phyloP scores from a whole-genome alignment of 2,113 vertebrate species.

The Oxyura jamaicensis region DNA sequence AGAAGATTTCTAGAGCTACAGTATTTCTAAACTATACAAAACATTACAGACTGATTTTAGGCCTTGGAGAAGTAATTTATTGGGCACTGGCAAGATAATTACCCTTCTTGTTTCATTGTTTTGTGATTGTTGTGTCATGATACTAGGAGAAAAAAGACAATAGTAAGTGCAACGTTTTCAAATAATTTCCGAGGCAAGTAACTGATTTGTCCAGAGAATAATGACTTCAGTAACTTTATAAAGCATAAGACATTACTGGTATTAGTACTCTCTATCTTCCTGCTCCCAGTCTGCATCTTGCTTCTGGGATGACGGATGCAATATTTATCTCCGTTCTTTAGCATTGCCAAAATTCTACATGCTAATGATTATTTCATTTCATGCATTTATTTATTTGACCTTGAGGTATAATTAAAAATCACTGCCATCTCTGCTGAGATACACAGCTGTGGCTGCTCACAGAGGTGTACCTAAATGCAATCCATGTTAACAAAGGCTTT shows the following conservation, averaged over 20 bases:
- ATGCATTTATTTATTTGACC: background rate
- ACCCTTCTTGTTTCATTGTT: background rate
- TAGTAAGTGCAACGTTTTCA: background rate
- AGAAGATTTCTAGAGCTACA: background rate
- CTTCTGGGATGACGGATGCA: background rate
- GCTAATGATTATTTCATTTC: background rate
- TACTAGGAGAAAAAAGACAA: background rate
- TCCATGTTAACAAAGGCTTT: background rate
- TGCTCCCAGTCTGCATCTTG: background rate
- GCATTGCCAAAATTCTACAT: background rate
- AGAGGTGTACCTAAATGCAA: background rate
- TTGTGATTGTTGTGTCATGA: background rate
- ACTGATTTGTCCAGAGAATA: background rate
- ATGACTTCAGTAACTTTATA: background rate
- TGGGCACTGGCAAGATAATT: background rate
- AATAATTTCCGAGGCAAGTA: background rate
- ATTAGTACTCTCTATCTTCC: background rate
- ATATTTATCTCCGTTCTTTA: background rate
- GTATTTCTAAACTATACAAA: background rate
- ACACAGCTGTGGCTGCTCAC: background rate
- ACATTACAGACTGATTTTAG: background rate
- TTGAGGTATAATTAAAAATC: background rate
- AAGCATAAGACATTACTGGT: background rate
- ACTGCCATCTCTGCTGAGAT: background rate
- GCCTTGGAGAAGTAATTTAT: background rate